Percentiles rank a stretch among this genome's conserved stretches.
Evolutionary conservation across 2,888 invertebrate genomes (phyloP).

Genomic region (Ochlodes sylvanus): DNA sequence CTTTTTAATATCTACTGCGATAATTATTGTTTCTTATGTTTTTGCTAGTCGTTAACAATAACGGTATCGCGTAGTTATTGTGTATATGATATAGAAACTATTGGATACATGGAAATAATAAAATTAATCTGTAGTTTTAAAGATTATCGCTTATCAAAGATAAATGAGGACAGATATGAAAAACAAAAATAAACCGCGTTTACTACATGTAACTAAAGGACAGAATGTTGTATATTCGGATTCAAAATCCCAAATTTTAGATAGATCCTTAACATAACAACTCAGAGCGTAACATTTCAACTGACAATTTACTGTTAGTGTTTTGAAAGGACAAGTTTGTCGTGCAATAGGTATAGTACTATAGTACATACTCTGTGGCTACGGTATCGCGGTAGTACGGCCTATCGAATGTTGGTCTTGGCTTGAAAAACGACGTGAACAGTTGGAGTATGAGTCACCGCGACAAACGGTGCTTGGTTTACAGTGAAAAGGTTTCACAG

Average conservation of each 20-base stretch:
- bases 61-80: background rate
- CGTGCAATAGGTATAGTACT: background rate
- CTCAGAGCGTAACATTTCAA: background rate
- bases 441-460: slow-evolving; percentile 2
- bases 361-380: too few relatives aligned
- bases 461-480: slow-evolving; percentile 8
- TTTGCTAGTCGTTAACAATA: background rate
- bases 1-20: background rate
- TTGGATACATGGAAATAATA: too few relatives aligned
- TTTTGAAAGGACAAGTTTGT: slow-evolving; percentile 10
- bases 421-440: background rate
- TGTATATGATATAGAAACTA: too few relatives aligned
- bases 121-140: too few relatives aligned
- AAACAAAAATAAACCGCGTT: too few relatives aligned
- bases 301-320: background rate
- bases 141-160: too few relatives aligned
- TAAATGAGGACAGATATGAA: too few relatives aligned
- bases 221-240: too few relatives aligned
- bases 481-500: slow-evolving; percentile 4
- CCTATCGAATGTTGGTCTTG: background rate
- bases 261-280: too few relatives aligned
- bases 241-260: too few relatives aligned
- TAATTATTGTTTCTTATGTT: background rate
- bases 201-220: too few relatives aligned
- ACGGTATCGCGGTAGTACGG: too few relatives aligned